A percentile compares a stretch with the other conserved stretches of the same genome.
Evolutionary conservation across 2,888 invertebrate species (phyloP).

Genomic region (Tetranychus piercei): DNA sequence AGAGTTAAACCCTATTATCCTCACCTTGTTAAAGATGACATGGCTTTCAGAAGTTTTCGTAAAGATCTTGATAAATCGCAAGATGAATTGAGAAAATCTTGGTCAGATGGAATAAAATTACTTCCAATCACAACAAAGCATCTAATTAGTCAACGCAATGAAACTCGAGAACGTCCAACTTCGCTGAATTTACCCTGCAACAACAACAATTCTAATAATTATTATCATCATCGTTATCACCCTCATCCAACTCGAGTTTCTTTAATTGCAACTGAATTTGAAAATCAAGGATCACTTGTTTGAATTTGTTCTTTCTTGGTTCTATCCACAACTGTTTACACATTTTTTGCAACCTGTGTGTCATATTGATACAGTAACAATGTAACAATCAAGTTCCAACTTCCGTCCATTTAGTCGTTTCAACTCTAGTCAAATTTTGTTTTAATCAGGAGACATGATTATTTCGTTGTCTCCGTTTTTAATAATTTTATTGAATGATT

Average conservation of each 20-base stretch:
- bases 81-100: slow-evolving; percentile 3
- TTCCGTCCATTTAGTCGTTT: neutral
- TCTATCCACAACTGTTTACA: neutral
- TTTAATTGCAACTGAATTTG: neutral
- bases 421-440: neutral
- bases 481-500: too few species aligned
- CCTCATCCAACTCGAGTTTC: neutral
- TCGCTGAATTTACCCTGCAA: neutral
- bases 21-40: slow-evolving; percentile 55
- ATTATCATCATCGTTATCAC: neutral
- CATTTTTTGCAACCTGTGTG: neutral
- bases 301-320: neutral
- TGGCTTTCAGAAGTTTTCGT: slow-evolving; percentile 62
- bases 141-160: neutral
- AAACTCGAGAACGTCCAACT: neutral
- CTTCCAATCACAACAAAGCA: neutral
- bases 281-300: neutral
- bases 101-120: neutral
- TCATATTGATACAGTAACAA: neutral
- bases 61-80: slow-evolving; percentile 41
- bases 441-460: too few species aligned
- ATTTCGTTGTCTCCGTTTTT: too few species aligned
- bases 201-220: neutral
- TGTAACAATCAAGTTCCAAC: neutral
- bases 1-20: slow-evolving; percentile 19